phyloP scores from a whole-genome alignment of 2,888 invertebrate genomes.

The Eledone cirrhosa region DNA sequence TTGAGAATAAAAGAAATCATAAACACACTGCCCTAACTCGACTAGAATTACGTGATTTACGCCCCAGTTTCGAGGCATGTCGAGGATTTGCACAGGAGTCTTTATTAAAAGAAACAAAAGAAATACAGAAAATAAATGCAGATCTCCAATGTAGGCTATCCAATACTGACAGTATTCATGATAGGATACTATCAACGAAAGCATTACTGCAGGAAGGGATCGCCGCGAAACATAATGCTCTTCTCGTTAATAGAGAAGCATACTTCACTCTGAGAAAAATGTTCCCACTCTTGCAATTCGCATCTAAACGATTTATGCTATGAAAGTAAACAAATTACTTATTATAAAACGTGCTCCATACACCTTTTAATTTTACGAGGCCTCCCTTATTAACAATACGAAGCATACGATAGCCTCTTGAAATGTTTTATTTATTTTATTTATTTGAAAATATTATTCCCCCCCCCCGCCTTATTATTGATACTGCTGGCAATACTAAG shows the following conservation, averaged over 20 bases:
- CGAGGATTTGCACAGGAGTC: background rate
- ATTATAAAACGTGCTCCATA: too few species aligned
- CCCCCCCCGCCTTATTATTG: too few species aligned
- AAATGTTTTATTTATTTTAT: too few species aligned
- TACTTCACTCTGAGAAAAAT: background rate
- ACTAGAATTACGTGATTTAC: background rate
- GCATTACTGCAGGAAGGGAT: background rate
- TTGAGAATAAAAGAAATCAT: background rate
- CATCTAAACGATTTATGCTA: too few species aligned
- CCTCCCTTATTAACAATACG: too few species aligned
- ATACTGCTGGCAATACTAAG: too few species aligned
- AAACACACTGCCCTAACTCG: background rate
- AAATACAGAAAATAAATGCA: background rate
- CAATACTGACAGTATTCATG: background rate
- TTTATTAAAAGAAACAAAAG: background rate
- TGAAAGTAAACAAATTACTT: background rate
- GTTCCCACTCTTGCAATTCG: background rate
- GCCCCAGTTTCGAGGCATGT: background rate
- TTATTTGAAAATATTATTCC: too few species aligned
- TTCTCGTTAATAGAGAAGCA: background rate
- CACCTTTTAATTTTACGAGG: too few species aligned
- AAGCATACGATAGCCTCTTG: too few species aligned
- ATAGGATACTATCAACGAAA: background rate
- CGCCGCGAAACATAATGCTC: background rate
- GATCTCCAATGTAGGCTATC: background rate